Evolutionary conservation across 2,888 invertebrate genomes (phyloP).

Genomic region (Ormyrus pomaceus): DNA sequence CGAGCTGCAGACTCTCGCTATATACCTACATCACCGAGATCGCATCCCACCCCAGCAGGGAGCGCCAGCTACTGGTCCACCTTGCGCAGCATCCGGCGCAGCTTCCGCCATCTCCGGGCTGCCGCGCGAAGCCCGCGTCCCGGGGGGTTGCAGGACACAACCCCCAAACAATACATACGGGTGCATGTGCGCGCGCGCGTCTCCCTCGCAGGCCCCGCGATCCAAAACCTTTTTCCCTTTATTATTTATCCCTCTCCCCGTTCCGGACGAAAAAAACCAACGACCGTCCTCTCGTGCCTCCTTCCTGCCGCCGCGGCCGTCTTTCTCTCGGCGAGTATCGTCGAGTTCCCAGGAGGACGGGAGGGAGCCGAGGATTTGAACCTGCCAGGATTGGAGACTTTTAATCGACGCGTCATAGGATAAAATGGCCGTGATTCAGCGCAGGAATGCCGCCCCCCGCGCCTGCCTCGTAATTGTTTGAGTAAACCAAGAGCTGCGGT

Average conservation of each 20-base stretch:
- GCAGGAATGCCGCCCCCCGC: conserved; percentile 43
- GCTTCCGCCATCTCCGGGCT: conserved; percentile 64
- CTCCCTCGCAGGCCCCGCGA: conserved; percentile 22
- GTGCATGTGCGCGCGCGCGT: conserved; percentile 9
- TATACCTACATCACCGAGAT: background rate
- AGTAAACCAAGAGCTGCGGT: background rate
- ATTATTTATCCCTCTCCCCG: conserved; percentile 31
- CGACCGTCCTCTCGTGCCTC: no score
- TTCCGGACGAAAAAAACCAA: background rate
- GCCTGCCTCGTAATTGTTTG: conserved; percentile 35
- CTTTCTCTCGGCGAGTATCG: no score
- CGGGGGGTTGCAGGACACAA: conserved; percentile 59
- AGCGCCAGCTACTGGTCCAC: conserved; percentile 70
- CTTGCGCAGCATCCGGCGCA: conserved; percentile 65
- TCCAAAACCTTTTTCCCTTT: conserved; percentile 22
- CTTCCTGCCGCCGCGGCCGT: no score
- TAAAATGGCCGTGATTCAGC: conserved; percentile 69
- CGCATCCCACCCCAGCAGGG: conserved; percentile 62
- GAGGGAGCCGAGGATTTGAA: background rate
- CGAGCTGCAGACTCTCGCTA: background rate
- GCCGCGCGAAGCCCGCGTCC: conserved; percentile 3
- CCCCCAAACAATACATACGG: conserved; percentile 38
- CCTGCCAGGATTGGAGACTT: conserved; percentile 1
- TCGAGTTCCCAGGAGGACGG: no score
- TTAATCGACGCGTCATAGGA: conserved; percentile 52